phyloP scores from a whole-genome alignment of 1,140 invertebrate genomes.

The Drosophila prosaltans region DNA sequence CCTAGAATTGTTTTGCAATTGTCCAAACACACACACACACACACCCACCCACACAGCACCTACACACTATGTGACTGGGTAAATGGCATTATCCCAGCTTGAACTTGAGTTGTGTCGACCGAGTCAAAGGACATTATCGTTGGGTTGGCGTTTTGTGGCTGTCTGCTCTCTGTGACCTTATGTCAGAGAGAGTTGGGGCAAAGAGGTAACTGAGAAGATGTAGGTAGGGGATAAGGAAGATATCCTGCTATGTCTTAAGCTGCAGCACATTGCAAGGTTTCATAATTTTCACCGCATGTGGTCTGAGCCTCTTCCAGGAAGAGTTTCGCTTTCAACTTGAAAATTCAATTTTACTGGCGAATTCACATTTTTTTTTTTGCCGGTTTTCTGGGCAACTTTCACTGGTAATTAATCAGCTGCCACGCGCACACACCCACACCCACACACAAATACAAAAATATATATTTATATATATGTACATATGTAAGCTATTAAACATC shows the following conservation, averaged over 20 bases:
- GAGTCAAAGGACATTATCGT: conserved; percentile 45
- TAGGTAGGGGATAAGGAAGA: not conserved
- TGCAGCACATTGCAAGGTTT: conserved; percentile 52
- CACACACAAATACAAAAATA: too few species aligned
- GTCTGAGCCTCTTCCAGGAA: conserved; percentile 18
- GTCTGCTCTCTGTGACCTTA: conserved; percentile 18
- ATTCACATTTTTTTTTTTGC: not conserved
- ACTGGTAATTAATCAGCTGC: conserved; percentile 57
- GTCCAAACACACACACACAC: conserved; percentile 13
- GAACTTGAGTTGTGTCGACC: conserved; percentile 31
- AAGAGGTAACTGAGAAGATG: too few species aligned
- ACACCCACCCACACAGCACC: not conserved
- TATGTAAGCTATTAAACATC: conserved; percentile 44
- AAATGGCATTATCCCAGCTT: conserved; percentile 28
- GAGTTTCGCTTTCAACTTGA: conserved; percentile 28
- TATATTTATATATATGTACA: conserved; percentile 13
- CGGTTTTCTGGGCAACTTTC: conserved; percentile 36
- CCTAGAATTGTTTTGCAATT: conserved; percentile 69
- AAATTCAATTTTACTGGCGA: conserved; percentile 30
- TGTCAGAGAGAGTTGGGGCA: too few species aligned
- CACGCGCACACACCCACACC: conserved; percentile 34
- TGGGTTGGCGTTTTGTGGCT: conserved; percentile 1
- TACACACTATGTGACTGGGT: not conserved
- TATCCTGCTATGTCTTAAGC: conserved; percentile 43
- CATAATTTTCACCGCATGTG: conserved; percentile 74